Evolutionary conservation across 2,113 vertebrate species (phyloP).

Genomic region (Polypterus bichir): DNA sequence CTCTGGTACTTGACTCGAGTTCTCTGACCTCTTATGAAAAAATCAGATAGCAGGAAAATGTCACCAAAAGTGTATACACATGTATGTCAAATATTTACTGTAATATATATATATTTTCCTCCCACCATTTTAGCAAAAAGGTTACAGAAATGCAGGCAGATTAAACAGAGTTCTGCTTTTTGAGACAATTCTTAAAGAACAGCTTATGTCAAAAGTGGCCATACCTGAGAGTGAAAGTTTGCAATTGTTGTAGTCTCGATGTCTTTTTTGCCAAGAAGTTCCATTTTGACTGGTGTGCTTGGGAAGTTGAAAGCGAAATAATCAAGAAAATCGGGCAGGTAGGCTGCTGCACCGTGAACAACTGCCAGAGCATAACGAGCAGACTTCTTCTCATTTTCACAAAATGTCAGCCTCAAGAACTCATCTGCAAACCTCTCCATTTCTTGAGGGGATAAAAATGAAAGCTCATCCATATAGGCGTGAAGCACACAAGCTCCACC

Average conservation of each 20-base stretch:
- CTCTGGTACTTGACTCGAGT: too few relatives aligned
- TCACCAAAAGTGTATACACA: too few relatives aligned
- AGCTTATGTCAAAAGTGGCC: too few relatives aligned
- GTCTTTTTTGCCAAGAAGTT: slow-evolving; percentile 96
- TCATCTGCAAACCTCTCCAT: slow-evolving; percentile 84
- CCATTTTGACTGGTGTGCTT: slow-evolving; percentile 95
- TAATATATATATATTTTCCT: too few relatives aligned
- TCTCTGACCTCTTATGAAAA: too few relatives aligned
- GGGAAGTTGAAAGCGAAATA: slow-evolving; percentile 98
- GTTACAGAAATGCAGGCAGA: too few relatives aligned
- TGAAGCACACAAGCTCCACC: slow-evolving; percentile 85
- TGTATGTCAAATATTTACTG: too few relatives aligned
- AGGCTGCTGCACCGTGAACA: slow-evolving; percentile 83
- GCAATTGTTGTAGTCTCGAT: slow-evolving; percentile 96
- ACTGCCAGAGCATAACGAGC: slow-evolving; percentile 82
- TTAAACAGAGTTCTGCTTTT: too few relatives aligned
- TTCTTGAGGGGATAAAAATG: slow-evolving; percentile 75
- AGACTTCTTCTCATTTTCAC: slow-evolving; percentile 74
- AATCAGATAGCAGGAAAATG: too few relatives aligned
- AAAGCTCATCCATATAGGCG: slow-evolving; percentile 89
- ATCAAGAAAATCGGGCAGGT: slow-evolving; percentile 93
- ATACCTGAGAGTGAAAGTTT: slow-evolving; percentile 94
- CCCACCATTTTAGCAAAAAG: too few relatives aligned
- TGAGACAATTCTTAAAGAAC: too few relatives aligned
- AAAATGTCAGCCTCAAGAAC: slow-evolving; percentile 82